Conservation (phyloP, 2,113 vertebrate species). For the Macrotis lagotis region DNA sequence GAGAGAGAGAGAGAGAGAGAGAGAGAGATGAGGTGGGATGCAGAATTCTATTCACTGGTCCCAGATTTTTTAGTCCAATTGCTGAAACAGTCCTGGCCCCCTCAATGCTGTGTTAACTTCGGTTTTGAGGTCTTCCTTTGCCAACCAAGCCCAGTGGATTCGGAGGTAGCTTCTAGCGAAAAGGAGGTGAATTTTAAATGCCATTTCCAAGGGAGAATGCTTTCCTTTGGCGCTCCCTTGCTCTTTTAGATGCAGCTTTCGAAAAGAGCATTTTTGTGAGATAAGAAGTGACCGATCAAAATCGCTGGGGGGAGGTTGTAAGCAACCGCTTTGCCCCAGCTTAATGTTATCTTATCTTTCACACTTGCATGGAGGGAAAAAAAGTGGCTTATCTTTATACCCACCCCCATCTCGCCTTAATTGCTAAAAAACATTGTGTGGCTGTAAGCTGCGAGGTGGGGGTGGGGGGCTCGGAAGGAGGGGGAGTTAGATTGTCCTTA, state of each 20-base stretch:
- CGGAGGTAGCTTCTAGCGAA: conserved; percentile 33
- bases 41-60: conserved; percentile 57
- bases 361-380: conserved; percentile 84
- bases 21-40: conserved; percentile 41
- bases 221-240: conserved; percentile 63
- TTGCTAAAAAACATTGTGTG: conserved; percentile 84
- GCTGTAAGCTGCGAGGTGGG: conserved; percentile 76
- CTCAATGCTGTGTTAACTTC: too few relatives aligned
- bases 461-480: too few relatives aligned
- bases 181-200: conserved; percentile 74
- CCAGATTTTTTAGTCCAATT: conserved; percentile 73
- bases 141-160: conserved; percentile 59
- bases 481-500: too few relatives aligned
- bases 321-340: conserved; percentile 85
- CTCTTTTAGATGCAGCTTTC: conserved; percentile 80
- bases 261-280: conserved; percentile 83
- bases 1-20: too few relatives aligned
- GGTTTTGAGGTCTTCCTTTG: conserved; percentile 64
- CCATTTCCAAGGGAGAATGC: conserved; percentile 78
- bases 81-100: conserved; percentile 76
- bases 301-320: conserved; percentile 85
- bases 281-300: conserved; percentile 86
- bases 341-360: conserved; percentile 88
- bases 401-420: conserved; percentile 84
- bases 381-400: conserved; percentile 84